Percentiles rank a stretch among this genome's conserved stretches.
Conservation (phyloP, 2,888 invertebrate species). For the Nesidiocoris tenuis region DNA sequence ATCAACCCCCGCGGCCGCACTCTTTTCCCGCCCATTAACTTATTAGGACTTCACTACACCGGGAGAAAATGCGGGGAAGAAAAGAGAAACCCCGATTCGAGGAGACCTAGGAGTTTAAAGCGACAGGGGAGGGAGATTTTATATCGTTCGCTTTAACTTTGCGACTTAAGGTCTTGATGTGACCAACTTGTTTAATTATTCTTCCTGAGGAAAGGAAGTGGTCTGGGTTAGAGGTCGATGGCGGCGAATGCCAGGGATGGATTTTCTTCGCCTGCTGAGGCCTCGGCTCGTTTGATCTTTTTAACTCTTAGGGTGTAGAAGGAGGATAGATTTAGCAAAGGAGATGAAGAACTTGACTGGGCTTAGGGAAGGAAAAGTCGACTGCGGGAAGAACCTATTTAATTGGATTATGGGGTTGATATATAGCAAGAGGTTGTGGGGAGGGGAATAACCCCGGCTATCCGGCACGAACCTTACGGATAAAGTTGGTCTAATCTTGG, state of each 20-base stretch:
- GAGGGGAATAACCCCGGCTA: background rate
- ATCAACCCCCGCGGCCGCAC: constrained; percentile 19
- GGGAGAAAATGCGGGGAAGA: constrained; percentile 22
- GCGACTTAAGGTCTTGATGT: constrained; percentile 48
- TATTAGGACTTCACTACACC: constrained; percentile 46
- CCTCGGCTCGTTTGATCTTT: constrained; percentile 48
- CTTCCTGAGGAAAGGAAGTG: constrained; percentile 24
- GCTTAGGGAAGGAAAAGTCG: background rate
- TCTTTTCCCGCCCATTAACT: constrained; percentile 51
- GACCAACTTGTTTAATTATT: constrained; percentile 50
- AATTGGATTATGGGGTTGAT: constrained; percentile 49
- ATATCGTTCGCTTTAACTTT: constrained; percentile 46
- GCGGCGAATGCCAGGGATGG: background rate
- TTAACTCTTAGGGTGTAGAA: constrained; percentile 39
- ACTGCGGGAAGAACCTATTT: constrained; percentile 40
- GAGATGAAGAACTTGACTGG: background rate
- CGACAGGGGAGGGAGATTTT: constrained; percentile 35
- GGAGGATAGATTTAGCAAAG: background rate
- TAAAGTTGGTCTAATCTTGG: too few species aligned
- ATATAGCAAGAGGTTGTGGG: constrained; percentile 24
- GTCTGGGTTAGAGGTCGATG: background rate
- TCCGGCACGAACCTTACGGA: too few species aligned
- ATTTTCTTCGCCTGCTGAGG: constrained; percentile 5
- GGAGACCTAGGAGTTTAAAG: constrained; percentile 20
- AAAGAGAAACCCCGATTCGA: background rate